Percentiles rank a stretch among this genome's conserved stretches.
Conservation (phyloP, 1,140 invertebrate genomes). For the Wasmannia auropunctata region DNA sequence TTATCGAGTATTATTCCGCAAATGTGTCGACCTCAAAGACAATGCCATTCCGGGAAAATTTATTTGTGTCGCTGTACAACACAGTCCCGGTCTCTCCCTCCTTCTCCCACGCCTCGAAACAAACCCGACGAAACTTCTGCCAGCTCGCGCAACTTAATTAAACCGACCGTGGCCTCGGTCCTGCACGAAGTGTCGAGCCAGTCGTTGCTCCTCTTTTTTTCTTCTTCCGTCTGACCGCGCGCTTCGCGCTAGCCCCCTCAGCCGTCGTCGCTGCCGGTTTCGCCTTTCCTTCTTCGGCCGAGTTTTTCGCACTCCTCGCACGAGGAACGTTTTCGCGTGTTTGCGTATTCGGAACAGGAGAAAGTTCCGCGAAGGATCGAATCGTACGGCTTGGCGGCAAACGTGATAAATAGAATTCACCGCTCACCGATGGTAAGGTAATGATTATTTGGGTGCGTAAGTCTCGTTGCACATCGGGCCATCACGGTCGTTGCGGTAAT, state of each 20-base stretch:
- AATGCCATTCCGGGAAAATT: constrained; percentile 81
- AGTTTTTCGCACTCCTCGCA: constrained; percentile 35
- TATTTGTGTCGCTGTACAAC: constrained; percentile 78
- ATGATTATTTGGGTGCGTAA: constrained; percentile 17
- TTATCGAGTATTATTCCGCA: constrained; percentile 80
- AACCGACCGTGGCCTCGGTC: constrained; percentile 73
- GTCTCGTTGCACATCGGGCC: constrained; percentile 59
- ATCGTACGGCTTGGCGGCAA: neutral
- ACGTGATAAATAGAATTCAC: neutral
- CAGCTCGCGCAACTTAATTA: constrained; percentile 78
- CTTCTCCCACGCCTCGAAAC: constrained; percentile 67
- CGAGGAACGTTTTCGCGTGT: neutral
- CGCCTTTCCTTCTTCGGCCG: constrained; percentile 7
- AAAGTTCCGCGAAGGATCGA: neutral
- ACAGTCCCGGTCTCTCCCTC: constrained; percentile 14
- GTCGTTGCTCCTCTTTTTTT: constrained; percentile 59
- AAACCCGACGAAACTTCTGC: constrained; percentile 77
- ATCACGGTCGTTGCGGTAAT: constrained; percentile 79
- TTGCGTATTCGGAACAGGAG: neutral
- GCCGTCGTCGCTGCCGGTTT: neutral
- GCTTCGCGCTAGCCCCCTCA: constrained; percentile 11
- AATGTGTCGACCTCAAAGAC: constrained; percentile 82
- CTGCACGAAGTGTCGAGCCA: constrained; percentile 74
- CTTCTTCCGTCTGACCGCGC: constrained; percentile 1
- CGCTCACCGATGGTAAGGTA: constrained; percentile 12